These are phyloP conservation scores for Minunthozetes semirufus DNA, from an alignment of 2,888 invertebrate genomes.

Conservation along the genomic window DNA sequence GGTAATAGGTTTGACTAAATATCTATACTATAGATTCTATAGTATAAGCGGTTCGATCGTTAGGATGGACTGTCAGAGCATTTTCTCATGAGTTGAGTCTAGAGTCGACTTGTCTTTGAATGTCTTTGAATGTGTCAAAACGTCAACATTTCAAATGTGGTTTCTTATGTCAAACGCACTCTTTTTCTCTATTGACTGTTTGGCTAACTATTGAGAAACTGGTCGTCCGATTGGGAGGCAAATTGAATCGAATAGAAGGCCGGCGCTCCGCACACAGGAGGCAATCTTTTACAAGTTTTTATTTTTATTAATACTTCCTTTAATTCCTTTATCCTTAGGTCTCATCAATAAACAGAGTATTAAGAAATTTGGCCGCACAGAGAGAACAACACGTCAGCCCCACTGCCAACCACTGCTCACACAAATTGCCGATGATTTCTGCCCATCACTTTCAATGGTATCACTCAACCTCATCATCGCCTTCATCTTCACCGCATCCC, in stretches of 20 bases:
- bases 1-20: neutral
- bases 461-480: neutral
- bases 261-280: constrained; percentile 15
- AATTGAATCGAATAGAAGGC: constrained; percentile 20
- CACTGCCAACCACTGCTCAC: neutral
- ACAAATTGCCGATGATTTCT: constrained; percentile 27
- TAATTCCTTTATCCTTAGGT: constrained; percentile 60
- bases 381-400: constrained; percentile 64
- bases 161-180: constrained; percentile 26
- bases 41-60: constrained; percentile 3
- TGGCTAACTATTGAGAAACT: constrained; percentile 15
- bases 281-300: constrained; percentile 30
- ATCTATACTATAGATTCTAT: neutral
- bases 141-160: constrained; percentile 23
- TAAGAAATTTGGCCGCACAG: constrained; percentile 89
- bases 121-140: constrained; percentile 30
- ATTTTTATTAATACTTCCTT: constrained; percentile 29
- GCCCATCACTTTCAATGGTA: constrained; percentile 19
- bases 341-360: constrained; percentile 94
- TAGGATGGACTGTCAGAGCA: neutral
- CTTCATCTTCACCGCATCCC: constrained; percentile 11
- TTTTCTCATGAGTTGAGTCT: constrained; percentile 22
- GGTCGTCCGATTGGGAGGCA: constrained; percentile 16
- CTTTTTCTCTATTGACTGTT: neutral
- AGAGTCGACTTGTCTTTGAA: constrained; percentile 23